These are phyloP conservation scores for Drosophila insularis DNA, from an alignment of 1,140 invertebrate species.

Conservation along the genomic window DNA sequence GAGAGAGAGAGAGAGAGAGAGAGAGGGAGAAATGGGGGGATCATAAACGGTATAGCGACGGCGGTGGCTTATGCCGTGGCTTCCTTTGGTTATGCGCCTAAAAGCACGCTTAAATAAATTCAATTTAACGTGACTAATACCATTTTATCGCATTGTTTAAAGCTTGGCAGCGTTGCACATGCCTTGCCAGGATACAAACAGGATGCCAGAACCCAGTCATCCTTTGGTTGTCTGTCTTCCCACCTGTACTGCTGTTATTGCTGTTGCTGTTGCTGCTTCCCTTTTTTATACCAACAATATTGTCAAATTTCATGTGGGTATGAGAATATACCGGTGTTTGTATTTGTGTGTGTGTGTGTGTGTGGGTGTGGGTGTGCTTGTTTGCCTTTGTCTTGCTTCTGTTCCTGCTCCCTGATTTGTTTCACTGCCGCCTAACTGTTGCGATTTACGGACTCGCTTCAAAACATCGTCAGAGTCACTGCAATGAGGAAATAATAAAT, in stretches of 20 bases:
- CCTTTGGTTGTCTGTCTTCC: conserved; percentile 20
- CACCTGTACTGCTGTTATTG: conserved; percentile 42
- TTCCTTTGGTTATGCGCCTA: conserved; percentile 58
- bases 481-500: conserved; percentile 81
- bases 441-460: conserved; percentile 66
- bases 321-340: not conserved
- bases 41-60: not conserved
- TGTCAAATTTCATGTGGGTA: conserved; percentile 67
- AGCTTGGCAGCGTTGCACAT: conserved; percentile 70
- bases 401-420: conserved; percentile 15
- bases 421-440: conserved; percentile 59
- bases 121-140: conserved; percentile 81
- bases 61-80: conserved; percentile 39
- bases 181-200: conserved; percentile 28
- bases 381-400: conserved; percentile 10
- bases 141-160: conserved; percentile 81
- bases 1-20: not conserved
- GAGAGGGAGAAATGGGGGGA: not conserved
- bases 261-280: conserved; percentile 40
- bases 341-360: conserved; percentile 20
- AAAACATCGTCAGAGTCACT: conserved; percentile 43
- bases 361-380: conserved; percentile 7
- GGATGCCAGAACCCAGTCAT: conserved; percentile 12
- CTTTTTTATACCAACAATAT: conserved; percentile 67
- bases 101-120: conserved; percentile 80